Conservation (phyloP, 1,140 invertebrate species). For the Diabrotica undecimpunctata region DNA sequence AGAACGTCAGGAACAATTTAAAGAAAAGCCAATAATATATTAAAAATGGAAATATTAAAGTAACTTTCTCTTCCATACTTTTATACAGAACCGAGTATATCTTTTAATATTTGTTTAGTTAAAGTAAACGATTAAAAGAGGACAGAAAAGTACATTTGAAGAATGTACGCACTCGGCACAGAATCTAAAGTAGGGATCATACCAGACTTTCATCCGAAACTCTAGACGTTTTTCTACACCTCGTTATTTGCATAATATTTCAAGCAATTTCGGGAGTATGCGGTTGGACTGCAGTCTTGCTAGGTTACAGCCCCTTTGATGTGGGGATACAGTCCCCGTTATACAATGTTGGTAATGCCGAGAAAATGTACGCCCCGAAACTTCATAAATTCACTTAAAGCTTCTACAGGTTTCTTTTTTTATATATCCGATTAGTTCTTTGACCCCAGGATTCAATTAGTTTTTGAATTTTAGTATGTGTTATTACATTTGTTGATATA, state of each 20-base stretch:
- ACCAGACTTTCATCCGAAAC: neutral
- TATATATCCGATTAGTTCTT: too few relatives aligned
- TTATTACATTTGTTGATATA: too few relatives aligned
- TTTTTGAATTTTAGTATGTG: too few relatives aligned
- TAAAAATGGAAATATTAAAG: too few relatives aligned
- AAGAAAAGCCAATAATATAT: too few relatives aligned
- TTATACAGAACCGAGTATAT: too few relatives aligned
- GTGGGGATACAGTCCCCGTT: neutral
- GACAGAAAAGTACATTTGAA: neutral
- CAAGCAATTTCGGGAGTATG: neutral
- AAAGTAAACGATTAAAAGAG: neutral
- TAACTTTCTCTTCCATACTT: too few relatives aligned
- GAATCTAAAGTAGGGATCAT: neutral
- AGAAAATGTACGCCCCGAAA: neutral
- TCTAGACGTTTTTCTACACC: neutral
- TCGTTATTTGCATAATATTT: neutral
- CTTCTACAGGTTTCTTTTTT: too few relatives aligned
- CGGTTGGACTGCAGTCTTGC: neutral
- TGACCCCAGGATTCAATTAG: too few relatives aligned
- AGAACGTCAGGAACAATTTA: too few relatives aligned
- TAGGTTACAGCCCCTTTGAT: neutral
- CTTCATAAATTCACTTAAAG: neutral
- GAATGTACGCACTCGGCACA: neutral
- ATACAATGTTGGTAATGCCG: neutral
- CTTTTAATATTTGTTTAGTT: neutral